Evolutionary conservation across 2,888 invertebrate species (phyloP).

Genomic region (Pocota personata): DNA sequence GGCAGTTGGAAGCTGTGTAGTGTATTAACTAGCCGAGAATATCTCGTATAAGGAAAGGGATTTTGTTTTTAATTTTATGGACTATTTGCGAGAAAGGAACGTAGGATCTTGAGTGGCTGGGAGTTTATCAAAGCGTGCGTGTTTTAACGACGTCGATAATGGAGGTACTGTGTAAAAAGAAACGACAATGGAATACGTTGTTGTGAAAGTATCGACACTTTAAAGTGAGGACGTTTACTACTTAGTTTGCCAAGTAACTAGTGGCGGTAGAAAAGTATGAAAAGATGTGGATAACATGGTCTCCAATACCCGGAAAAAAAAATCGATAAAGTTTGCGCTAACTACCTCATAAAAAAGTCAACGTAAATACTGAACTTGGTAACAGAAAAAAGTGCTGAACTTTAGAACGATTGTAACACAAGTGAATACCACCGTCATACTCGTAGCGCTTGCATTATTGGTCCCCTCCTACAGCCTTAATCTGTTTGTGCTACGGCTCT

Average conservation of each 20-base stretch:
- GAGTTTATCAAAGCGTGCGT: constrained; percentile 9
- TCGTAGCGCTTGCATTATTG: no score
- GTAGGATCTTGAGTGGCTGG: not conserved
- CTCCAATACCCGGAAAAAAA: no score
- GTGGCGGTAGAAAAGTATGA: not conserved
- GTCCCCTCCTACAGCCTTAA: no score
- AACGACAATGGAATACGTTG: constrained; percentile 37
- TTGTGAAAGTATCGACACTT: constrained; percentile 18
- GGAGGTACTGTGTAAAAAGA: not conserved
- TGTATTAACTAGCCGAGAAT: constrained; percentile 29
- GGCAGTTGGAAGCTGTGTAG: constrained; percentile 40
- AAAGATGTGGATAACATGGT: not conserved
- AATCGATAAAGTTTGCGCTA: no score
- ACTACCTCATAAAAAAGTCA: no score
- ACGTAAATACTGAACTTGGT: no score
- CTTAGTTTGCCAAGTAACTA: not conserved
- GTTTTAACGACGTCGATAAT: constrained; percentile 48
- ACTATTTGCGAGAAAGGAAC: constrained; percentile 44
- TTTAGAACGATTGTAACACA: no score
- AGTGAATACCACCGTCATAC: no score
- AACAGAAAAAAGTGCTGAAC: no score
- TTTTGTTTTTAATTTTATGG: constrained; percentile 63
- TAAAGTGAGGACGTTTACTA: not conserved
- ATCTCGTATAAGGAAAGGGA: not conserved
- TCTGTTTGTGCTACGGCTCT: no score